Evolutionary conservation across 2,888 invertebrate genomes (phyloP).

Genomic region (Laspeyria flexula): DNA sequence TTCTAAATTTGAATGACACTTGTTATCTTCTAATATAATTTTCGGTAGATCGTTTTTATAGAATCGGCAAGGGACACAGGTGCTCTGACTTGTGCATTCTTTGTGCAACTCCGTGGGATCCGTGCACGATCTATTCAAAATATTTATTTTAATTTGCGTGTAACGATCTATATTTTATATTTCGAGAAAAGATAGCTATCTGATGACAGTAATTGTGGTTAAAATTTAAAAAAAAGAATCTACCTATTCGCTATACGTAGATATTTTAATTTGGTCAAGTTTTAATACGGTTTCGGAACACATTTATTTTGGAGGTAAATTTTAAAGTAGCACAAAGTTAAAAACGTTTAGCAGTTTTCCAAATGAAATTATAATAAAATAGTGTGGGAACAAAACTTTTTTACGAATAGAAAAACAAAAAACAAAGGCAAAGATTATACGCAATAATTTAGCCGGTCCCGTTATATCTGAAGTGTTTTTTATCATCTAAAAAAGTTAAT

Average conservation of each 20-base stretch:
- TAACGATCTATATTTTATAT: conserved; percentile 24
- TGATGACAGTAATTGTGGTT: conserved; percentile 6
- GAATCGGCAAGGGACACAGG: conserved; percentile 58
- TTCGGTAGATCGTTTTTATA: conserved; percentile 35
- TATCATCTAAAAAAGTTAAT: conserved; percentile 69
- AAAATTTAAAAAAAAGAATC: neutral
- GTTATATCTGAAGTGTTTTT: conserved; percentile 72
- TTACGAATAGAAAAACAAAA: conserved; percentile 65
- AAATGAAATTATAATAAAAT: conserved; percentile 52
- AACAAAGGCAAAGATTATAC: conserved; percentile 75
- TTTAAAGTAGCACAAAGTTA: conserved; percentile 39
- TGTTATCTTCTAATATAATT: conserved; percentile 38
- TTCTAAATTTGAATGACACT: conserved; percentile 33
- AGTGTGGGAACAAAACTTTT: conserved; percentile 72
- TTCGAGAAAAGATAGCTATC: conserved; percentile 7
- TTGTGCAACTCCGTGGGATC: conserved; percentile 62
- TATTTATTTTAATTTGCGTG: conserved; percentile 47
- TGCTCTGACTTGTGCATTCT: conserved; percentile 79
- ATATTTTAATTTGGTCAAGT: neutral
- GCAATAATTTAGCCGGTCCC: conserved; percentile 78
- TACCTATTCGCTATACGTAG: neutral
- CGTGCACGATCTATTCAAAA: conserved; percentile 36
- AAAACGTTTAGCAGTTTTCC: conserved; percentile 30
- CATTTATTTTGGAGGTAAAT: conserved; percentile 4
- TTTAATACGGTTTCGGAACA: neutral